phyloP scores from a whole-genome alignment of 2,797 vertebrate species.

The Microctenopoma steveboyesi region DNA sequence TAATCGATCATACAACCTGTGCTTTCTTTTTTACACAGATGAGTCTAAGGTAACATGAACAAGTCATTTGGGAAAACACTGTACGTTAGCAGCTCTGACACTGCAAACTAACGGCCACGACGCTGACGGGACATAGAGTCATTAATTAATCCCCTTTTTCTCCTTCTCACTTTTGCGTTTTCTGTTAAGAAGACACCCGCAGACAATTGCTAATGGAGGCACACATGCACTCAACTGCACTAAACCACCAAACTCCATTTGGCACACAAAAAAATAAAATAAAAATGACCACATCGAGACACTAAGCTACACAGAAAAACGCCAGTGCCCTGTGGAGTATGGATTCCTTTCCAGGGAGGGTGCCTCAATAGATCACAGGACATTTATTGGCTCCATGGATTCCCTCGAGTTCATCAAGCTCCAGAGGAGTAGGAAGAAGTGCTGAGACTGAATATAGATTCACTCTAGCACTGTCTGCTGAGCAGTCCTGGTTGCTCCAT shows the following conservation, averaged over 20 bases:
- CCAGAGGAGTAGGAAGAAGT: conserved; percentile 56
- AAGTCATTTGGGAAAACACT: background rate
- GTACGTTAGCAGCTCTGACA: background rate
- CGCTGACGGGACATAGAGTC: conserved; percentile 36
- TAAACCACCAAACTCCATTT: conserved; percentile 4
- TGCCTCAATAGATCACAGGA: conserved; percentile 65
- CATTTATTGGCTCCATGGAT: conserved; percentile 72
- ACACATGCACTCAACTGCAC: conserved; percentile 12
- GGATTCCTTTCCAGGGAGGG: conserved; percentile 60
- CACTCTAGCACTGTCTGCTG: conserved; percentile 62
- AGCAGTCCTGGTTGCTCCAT: conserved; percentile 57
- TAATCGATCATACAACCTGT: no score
- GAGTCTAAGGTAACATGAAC: background rate
- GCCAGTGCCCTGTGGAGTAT: conserved; percentile 34
- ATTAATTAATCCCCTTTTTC: conserved; percentile 45
- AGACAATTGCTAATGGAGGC: background rate
- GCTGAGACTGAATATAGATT: conserved; percentile 77
- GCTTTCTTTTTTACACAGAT: background rate
- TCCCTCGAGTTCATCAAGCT: conserved; percentile 72
- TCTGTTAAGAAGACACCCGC: conserved; percentile 28
- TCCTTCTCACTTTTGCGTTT: conserved; percentile 36
- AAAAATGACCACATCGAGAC: conserved; percentile 38
- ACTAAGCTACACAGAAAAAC: conserved; percentile 22
- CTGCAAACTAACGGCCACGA: conserved; percentile 46
- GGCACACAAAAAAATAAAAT: conserved; percentile 12